These are phyloP conservation scores for Drosophila biarmipes DNA, from an alignment of 1,140 invertebrate species.

Conservation along the genomic window DNA sequence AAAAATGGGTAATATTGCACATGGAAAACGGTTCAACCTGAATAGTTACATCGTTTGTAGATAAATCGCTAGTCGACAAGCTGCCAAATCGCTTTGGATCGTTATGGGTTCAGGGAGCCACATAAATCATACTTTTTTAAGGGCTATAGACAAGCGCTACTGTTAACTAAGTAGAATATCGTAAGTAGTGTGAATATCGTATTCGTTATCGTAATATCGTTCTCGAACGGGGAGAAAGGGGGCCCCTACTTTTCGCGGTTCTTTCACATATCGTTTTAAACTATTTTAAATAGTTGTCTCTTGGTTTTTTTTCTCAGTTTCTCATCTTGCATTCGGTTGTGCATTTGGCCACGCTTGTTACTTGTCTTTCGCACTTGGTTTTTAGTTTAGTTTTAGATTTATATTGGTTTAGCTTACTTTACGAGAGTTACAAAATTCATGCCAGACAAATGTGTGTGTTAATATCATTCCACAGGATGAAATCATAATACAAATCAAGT, in stretches of 20 bases:
- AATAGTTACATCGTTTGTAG: slow-evolving; percentile 13
- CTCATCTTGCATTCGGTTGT: slow-evolving; percentile 29
- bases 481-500: slow-evolving; percentile 17
- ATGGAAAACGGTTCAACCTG: slow-evolving; percentile 35
- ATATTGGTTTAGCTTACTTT: slow-evolving; percentile 52
- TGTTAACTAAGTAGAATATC: slow-evolving; percentile 40
- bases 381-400: slow-evolving; percentile 27
- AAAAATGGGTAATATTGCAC: slow-evolving; percentile 31
- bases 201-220: slow-evolving; percentile 40
- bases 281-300: slow-evolving; percentile 51
- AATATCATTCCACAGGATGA: slow-evolving; percentile 18
- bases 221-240: slow-evolving; percentile 5
- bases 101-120: slow-evolving; percentile 19
- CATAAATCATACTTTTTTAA: slow-evolving; percentile 24
- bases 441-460: slow-evolving; percentile 37
- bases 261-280: slow-evolving; percentile 32
- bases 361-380: slow-evolving; percentile 71
- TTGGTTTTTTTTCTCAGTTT: slow-evolving; percentile 33
- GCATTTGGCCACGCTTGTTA: slow-evolving; percentile 79
- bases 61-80: slow-evolving; percentile 14
- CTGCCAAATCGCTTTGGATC: slow-evolving; percentile 24
- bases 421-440: slow-evolving; percentile 69
- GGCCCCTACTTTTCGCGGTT: slow-evolving; percentile 3
- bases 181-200: slow-evolving; percentile 58
- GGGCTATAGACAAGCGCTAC: slow-evolving; percentile 15